These are phyloP conservation scores for Tragelaphus oryx DNA, from an alignment of 2,797 vertebrate species.

Conservation along the genomic window DNA sequence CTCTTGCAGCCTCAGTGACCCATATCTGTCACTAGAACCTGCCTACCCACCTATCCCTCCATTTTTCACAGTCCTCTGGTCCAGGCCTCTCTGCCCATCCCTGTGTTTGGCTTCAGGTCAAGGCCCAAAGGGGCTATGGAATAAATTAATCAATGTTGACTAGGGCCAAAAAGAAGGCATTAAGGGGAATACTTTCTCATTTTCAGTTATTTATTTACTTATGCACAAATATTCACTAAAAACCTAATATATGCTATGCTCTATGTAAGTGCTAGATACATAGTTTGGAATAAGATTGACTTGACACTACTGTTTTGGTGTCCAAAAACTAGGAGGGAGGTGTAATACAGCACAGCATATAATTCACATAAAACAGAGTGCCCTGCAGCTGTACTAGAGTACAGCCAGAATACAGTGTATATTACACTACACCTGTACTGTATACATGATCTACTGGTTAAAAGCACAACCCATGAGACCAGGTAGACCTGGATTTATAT, in stretches of 20 bases:
- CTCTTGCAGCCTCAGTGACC: not conserved
- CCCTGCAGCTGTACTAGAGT: not conserved
- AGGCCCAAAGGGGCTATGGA: not conserved
- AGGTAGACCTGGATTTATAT: not conserved
- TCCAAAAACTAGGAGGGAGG: not conserved
- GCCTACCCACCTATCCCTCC: not conserved
- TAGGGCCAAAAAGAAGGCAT: not conserved
- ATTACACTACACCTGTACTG: not conserved
- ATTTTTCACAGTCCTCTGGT: not conserved
- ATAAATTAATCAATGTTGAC: not conserved
- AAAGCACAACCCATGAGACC: not conserved
- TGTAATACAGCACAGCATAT: accelerated
- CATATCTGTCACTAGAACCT: not conserved
- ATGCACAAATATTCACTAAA: not conserved
- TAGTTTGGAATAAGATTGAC: not conserved
- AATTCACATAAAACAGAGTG: not conserved
- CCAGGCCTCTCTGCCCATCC: not conserved
- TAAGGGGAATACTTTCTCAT: not conserved
- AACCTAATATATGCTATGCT: not conserved
- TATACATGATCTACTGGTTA: not conserved
- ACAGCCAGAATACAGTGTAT: not conserved
- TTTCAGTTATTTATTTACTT: not conserved
- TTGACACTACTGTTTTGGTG: not conserved
- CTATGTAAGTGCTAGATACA: not conserved
- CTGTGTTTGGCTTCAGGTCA: not conserved